phyloP scores from a whole-genome alignment of 2,113 vertebrate genomes.

The Sylvicapra grimmia region DNA sequence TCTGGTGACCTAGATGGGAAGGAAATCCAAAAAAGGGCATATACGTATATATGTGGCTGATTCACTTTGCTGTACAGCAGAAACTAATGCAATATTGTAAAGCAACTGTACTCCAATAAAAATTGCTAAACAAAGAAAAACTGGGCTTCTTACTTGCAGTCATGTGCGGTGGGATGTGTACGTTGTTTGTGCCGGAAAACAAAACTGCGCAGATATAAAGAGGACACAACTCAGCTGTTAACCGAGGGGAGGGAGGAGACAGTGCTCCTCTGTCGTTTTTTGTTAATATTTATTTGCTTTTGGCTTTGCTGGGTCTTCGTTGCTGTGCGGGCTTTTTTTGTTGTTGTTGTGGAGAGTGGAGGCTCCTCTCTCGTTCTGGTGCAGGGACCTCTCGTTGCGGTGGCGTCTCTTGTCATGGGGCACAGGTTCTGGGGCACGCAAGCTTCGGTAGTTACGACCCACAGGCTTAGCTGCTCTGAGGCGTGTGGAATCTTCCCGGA shows the following conservation, averaged over 20 bases:
- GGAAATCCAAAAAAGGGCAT: not conserved
- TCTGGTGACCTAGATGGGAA: not conserved
- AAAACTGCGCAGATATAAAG: not conserved
- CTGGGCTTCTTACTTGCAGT: not conserved
- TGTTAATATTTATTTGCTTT: not conserved
- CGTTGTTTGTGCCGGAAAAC: not conserved
- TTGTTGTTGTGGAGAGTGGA: not conserved
- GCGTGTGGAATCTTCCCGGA: not conserved
- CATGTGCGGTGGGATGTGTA: not conserved
- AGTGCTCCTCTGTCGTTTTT: not conserved
- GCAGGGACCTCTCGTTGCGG: rapidly evolving
- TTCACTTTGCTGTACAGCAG: not conserved
- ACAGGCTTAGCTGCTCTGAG: not conserved
- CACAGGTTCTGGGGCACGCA: not conserved
- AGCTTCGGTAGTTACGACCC: rapidly evolving
- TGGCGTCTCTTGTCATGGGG: not conserved
- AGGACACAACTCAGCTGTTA: not conserved
- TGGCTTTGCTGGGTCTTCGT: not conserved
- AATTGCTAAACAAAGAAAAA: not conserved
- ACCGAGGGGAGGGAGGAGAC: not conserved
- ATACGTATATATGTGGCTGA: not conserved
- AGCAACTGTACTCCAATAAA: not conserved
- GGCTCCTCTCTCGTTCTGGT: not conserved
- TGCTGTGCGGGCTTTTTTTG: not conserved
- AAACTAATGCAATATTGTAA: not conserved